Conservation (phyloP, 2,888 invertebrate species). For the Macrostomum cliftonense region DNA sequence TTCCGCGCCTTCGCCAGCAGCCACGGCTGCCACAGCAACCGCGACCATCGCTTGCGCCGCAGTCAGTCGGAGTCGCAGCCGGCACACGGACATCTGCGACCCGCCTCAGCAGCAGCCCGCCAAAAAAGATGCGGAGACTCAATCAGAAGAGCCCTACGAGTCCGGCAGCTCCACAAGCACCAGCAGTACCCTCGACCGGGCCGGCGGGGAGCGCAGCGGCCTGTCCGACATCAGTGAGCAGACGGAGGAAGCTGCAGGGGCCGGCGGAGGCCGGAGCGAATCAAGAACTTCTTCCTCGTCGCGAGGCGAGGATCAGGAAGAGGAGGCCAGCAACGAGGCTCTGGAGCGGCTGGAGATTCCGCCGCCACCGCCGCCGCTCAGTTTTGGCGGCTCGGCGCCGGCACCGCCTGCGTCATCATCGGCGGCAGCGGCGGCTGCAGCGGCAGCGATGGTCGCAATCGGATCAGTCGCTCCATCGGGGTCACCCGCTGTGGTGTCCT, state of each 20-base stretch:
- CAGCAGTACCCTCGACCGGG: background rate
- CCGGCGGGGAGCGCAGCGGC: slow-evolving; percentile 8
- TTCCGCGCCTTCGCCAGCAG: too few species aligned
- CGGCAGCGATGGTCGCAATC: too few species aligned
- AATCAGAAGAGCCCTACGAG: slow-evolving; percentile 5
- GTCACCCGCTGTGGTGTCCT: too few species aligned
- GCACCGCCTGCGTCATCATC: too few species aligned
- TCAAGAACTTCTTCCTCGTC: too few species aligned
- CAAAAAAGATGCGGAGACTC: background rate
- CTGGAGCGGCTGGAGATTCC: slow-evolving; percentile 1
- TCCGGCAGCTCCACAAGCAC: slow-evolving; percentile 1
- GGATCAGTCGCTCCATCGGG: too few species aligned
- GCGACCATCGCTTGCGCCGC: too few species aligned
- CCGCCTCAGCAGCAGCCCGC: background rate
- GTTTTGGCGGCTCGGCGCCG: too few species aligned
- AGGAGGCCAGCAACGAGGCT: background rate
- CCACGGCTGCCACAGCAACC: too few species aligned
- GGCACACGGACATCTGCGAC: background rate
- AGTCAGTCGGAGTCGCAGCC: too few species aligned
- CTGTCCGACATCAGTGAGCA: slow-evolving; percentile 10
- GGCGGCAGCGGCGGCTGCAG: too few species aligned
- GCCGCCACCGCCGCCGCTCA: background rate
- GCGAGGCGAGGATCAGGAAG: background rate
- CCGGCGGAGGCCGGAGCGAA: too few species aligned
- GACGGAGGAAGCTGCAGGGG: slow-evolving; percentile 2